Conservation (phyloP, 2,797 vertebrate species). For the Poeciliopsis gracilis region DNA sequence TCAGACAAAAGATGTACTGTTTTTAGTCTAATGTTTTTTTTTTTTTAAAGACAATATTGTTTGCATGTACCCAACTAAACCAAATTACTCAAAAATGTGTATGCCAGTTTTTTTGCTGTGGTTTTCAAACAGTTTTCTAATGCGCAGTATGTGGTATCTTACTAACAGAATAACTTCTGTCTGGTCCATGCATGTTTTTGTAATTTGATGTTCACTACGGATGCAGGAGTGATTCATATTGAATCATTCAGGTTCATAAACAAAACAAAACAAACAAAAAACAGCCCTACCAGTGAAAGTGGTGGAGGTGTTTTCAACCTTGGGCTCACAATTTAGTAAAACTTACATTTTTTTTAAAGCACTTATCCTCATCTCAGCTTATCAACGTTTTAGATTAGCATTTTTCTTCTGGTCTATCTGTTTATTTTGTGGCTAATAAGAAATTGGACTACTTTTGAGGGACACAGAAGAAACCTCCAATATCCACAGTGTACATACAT, state of each 20-base stretch:
- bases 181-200: constrained; percentile 3
- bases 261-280: background rate
- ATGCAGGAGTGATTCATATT: background rate
- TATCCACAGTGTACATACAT: background rate
- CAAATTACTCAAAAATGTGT: background rate
- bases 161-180: background rate
- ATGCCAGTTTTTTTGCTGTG: background rate
- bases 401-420: background rate
- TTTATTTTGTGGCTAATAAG: background rate
- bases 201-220: background rate
- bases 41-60: background rate
- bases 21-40: background rate
- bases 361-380: background rate
- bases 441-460: background rate
- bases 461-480: background rate
- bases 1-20: background rate
- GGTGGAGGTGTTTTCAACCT: background rate
- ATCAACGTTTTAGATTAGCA: background rate
- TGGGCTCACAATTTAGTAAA: background rate
- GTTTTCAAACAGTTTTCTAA: background rate
- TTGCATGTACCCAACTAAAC: background rate
- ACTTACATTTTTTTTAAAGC: background rate
- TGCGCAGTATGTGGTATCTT: background rate
- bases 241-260: background rate
- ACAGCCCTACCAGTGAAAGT: background rate